These are phyloP conservation scores for Pyrrhia umbra DNA, from an alignment of 2,888 invertebrate genomes.

Conservation along the genomic window DNA sequence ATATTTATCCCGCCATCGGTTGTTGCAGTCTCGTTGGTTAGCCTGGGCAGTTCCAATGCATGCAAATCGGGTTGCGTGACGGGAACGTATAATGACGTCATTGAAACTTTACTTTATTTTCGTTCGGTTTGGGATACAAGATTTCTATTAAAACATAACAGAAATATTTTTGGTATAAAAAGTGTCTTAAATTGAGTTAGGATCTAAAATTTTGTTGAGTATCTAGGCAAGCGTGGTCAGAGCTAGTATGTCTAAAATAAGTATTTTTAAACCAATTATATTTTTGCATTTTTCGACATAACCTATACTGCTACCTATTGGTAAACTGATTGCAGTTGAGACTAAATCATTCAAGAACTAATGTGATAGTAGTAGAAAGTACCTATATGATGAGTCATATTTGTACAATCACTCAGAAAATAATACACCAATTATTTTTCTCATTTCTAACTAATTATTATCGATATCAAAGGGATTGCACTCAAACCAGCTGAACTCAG, in stretches of 20 bases:
- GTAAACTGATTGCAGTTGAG: no score
- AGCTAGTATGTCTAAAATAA: no score
- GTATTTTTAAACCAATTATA: no score
- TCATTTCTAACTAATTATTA: constrained; percentile 25
- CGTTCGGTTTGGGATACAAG: background rate
- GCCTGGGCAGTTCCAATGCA: constrained; percentile 26
- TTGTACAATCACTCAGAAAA: background rate
- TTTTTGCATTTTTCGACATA: no score
- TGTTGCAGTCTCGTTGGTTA: constrained; percentile 10
- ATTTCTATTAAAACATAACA: no score
- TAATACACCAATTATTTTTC: background rate
- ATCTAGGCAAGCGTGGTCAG: no score
- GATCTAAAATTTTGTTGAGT: no score
- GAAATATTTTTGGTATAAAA: no score
- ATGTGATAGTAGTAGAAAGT: no score
- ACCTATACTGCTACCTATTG: no score
- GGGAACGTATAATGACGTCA: constrained; percentile 15
- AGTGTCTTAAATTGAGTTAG: no score
- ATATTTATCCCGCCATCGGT: constrained; percentile 39
- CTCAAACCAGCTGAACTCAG: constrained; percentile 23
- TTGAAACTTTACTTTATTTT: constrained; percentile 7
- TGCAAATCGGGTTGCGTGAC: constrained; percentile 41
- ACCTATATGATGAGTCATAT: background rate
- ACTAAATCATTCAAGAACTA: no score
- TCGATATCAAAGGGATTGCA: constrained; percentile 25